These are phyloP conservation scores for Lates calcarifer DNA, from an alignment of 2,113 vertebrate genomes.

Conservation along the genomic window DNA sequence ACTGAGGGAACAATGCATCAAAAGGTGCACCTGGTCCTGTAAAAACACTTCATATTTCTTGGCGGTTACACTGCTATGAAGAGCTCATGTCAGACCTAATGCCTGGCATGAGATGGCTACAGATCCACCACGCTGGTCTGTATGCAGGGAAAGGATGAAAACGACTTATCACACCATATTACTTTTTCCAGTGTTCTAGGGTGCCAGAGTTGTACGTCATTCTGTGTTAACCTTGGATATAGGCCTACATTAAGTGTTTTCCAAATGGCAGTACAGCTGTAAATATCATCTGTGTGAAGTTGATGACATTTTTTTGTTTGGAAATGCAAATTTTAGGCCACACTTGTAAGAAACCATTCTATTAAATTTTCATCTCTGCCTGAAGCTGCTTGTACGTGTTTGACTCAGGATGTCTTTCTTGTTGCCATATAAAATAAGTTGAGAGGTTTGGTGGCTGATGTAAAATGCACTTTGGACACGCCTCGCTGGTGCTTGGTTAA, in stretches of 20 bases:
- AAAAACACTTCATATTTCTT: slow-evolving; percentile 58
- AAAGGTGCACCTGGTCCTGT: slow-evolving; percentile 66
- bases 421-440: neutral
- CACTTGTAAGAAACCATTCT: slow-evolving; percentile 8
- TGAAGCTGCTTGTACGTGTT: neutral
- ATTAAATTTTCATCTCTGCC: neutral
- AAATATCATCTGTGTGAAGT: slow-evolving; percentile 36
- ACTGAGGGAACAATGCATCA: slow-evolving; percentile 52
- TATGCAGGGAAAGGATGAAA: slow-evolving; percentile 35
- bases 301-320: slow-evolving; percentile 34
- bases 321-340: slow-evolving; percentile 24
- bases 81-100: slow-evolving; percentile 39
- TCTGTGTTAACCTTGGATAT: slow-evolving; percentile 44
- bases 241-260: slow-evolving; percentile 19
- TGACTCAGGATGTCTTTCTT: neutral
- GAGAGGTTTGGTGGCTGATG: neutral
- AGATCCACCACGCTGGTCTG: slow-evolving; percentile 36
- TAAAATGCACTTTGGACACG: neutral
- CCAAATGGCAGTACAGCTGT: slow-evolving; percentile 42
- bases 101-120: slow-evolving; percentile 45
- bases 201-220: slow-evolving; percentile 40
- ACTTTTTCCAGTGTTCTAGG: slow-evolving; percentile 38
- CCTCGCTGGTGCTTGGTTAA: neutral
- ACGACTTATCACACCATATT: slow-evolving; percentile 54
- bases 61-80: slow-evolving; percentile 18